These are phyloP conservation scores for Drosophila aff. DNA, from an alignment of 1,140 invertebrate genomes.

Conservation along the genomic window DNA sequence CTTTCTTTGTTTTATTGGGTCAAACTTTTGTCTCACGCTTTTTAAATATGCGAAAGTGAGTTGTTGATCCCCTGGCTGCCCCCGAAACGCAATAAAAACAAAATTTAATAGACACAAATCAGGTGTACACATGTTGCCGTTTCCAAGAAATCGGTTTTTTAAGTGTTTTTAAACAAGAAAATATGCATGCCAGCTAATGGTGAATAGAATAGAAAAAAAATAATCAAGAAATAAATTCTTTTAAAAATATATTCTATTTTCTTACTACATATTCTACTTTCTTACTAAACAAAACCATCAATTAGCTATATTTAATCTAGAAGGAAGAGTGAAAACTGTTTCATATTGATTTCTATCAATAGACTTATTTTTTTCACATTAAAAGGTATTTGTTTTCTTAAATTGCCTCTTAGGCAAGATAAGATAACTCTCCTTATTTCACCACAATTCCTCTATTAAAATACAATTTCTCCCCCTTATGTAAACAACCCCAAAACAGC, in stretches of 20 bases:
- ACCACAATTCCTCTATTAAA: slow-evolving; percentile 29
- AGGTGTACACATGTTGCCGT: slow-evolving; percentile 49
- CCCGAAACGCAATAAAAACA: slow-evolving; percentile 10
- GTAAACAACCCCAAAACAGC: slow-evolving; percentile 19
- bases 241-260: too few species aligned
- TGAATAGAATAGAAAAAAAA: background rate
- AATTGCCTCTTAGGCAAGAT: background rate
- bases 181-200: too few species aligned
- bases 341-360: background rate
- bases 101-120: slow-evolving; percentile 63
- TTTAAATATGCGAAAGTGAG: slow-evolving; percentile 62
- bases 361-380: background rate
- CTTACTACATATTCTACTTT: too few species aligned
- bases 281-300: background rate
- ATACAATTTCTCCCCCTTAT: slow-evolving; percentile 17
- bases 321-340: background rate
- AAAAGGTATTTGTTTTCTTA: background rate
- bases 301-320: too few species aligned
- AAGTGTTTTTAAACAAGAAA: slow-evolving; percentile 2
- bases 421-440: slow-evolving; percentile 1
- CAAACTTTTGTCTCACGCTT: slow-evolving; percentile 56
- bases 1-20: slow-evolving; percentile 61
- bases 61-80: slow-evolving; percentile 23
- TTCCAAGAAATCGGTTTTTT: slow-evolving; percentile 2
- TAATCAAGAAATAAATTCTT: background rate